These are phyloP conservation scores for Ibidorhyncha struthersii DNA, from an alignment of 2,113 vertebrate genomes.

Conservation along the genomic window DNA sequence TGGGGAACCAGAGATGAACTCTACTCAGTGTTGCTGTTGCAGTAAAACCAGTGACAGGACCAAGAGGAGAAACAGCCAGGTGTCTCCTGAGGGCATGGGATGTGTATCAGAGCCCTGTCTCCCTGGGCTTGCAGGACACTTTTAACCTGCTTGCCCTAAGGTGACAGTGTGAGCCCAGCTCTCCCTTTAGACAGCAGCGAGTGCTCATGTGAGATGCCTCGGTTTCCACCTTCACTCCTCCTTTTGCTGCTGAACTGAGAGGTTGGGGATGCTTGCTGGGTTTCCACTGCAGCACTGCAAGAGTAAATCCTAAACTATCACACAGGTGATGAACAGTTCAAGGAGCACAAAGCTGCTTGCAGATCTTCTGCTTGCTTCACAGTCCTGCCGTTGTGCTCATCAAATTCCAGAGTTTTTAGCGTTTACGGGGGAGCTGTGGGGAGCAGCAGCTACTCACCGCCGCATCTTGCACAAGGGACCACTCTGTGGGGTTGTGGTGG, in stretches of 20 bases:
- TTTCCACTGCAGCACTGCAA: not conserved
- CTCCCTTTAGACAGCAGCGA: not conserved
- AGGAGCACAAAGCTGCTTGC: not conserved
- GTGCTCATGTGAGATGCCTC: not conserved
- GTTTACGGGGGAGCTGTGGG: not conserved
- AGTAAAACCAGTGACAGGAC: not conserved
- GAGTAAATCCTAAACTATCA: not conserved
- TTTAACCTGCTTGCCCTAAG: not conserved
- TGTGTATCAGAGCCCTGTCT: not conserved
- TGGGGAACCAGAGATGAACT: not conserved
- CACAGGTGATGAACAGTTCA: not conserved
- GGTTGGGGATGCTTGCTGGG: not conserved
- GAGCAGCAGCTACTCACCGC: not conserved
- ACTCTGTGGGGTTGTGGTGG: not conserved
- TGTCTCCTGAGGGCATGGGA: not conserved
- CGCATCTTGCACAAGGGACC: not conserved
- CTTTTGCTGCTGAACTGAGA: not conserved
- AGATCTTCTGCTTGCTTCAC: not conserved
- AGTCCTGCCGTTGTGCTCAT: not conserved
- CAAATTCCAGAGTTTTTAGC: not conserved
- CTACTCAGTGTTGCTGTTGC: not conserved
- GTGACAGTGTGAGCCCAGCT: not conserved
- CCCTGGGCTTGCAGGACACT: not conserved
- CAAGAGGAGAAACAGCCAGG: not conserved
- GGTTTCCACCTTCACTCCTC: not conserved